Evolutionary conservation across 2,113 vertebrate genomes (phyloP), one percentile per base, ranked within the genome.

Genomic region (Silurus meridionalis): DNA sequence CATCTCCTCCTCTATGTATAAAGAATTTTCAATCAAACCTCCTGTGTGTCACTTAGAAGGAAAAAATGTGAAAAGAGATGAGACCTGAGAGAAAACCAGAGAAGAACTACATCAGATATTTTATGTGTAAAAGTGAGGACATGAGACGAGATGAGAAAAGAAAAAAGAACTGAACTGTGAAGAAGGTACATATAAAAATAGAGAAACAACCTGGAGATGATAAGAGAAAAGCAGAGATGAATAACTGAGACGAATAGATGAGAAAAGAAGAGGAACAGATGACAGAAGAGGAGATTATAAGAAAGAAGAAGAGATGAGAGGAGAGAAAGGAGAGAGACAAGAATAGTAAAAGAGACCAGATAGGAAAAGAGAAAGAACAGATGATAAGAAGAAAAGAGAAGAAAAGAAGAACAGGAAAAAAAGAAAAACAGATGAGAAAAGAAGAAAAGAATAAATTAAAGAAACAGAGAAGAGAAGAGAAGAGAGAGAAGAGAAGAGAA

Each of bases 71-170:
- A 46, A 37, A 37, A 1, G 66, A 69, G 28, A 37, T 4, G 8
- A 23, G 21, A 8, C 61, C 8, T 37, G 37, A 5, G 57, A 19
- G 63, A 25, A n/a, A 66, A 66, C 11, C 66, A 0, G 6, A 72
- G 37, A 52, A 5, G 46, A 25, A 60, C 37, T 37, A 37, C 37
- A 37, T 37, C 37, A 37, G 37, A 37, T 37, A 37, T 37, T 37
- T 37, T 37, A 0, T 37, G 15, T 46, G 67, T 4, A 37, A 1
- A 48, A 21, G 46, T 9, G 7, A 46, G 3, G 8, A 21, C 5
- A 37, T 14, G 11, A 28, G 15, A 46, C 0, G 1, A 10, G 17
- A 48, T 0, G 46, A 3, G 46, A 11, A 1, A 5, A 11, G 4
- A 46, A 0, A 7, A 46, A 55, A 67, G 6, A 52, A 37, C 2